These are phyloP conservation scores for Sciaenops ocellatus DNA, from an alignment of 2,797 vertebrate genomes.

Conservation along the genomic window DNA sequence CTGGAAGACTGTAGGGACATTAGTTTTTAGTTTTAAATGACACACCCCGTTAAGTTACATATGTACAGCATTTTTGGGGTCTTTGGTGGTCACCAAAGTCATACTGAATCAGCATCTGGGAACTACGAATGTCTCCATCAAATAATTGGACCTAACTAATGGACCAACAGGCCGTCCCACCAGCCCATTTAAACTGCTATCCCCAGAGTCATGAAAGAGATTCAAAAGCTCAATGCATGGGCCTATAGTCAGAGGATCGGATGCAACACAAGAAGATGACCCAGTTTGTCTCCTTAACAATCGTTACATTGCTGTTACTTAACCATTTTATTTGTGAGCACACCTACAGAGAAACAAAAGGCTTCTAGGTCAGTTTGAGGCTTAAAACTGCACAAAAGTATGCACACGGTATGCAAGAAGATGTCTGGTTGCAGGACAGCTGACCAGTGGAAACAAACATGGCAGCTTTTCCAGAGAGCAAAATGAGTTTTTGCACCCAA, in stretches of 20 bases:
- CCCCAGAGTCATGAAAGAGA: not conserved
- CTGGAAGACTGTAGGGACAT: not conserved
- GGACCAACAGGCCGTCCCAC: not conserved
- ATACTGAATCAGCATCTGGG: not conserved
- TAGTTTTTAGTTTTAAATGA: not conserved
- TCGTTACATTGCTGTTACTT: not conserved
- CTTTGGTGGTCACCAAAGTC: not conserved
- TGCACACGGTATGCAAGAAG: too few species aligned
- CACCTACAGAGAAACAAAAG: not conserved
- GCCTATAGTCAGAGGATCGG: not conserved
- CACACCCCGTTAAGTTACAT: not conserved
- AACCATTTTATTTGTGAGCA: not conserved
- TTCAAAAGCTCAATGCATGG: not conserved
- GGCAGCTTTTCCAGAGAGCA: not conserved
- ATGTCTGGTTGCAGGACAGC: not conserved
- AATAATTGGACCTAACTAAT: not conserved
- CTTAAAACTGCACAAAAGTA: not conserved
- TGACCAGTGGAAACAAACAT: not conserved
- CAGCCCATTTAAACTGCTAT: not conserved
- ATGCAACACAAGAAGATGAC: slow-evolving; percentile 1
- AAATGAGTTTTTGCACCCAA: not conserved
- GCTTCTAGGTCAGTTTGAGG: not conserved
- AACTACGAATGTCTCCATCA: not conserved
- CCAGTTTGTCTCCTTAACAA: slow-evolving; percentile 12
- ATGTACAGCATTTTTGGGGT: not conserved